Conservation (phyloP, 2,113 vertebrate species). For the Callocephalon fimbriatum region DNA sequence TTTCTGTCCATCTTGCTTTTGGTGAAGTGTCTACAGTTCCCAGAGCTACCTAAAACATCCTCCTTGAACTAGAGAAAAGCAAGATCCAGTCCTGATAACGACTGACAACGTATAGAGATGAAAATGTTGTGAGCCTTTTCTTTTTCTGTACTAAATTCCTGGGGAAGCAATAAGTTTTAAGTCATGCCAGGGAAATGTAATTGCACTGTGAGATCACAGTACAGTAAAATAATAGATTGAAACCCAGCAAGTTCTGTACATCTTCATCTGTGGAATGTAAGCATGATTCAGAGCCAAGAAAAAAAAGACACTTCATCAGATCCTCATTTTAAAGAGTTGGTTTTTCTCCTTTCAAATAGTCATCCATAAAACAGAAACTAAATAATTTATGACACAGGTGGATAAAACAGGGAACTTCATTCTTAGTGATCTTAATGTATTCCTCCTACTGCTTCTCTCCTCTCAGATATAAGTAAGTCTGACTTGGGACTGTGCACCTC, state of each 20-base stretch:
- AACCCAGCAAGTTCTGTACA: constrained; percentile 43
- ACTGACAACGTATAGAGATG: neutral
- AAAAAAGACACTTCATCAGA: constrained; percentile 52
- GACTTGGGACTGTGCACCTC: neutral
- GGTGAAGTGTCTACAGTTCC: neutral
- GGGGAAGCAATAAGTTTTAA: constrained; percentile 10
- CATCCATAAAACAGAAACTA: constrained; percentile 44
- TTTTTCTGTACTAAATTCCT: constrained; percentile 5
- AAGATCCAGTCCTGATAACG: neutral
- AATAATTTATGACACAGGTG: constrained; percentile 53
- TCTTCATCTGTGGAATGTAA: constrained; percentile 46
- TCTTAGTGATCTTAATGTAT: constrained; percentile 44
- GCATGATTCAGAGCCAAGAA: constrained; percentile 58
- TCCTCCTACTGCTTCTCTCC: constrained; percentile 58
- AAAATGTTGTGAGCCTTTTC: neutral
- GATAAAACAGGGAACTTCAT: constrained; percentile 41
- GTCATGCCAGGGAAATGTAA: constrained; percentile 44
- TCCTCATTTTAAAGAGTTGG: constrained; percentile 31
- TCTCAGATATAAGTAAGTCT: neutral
- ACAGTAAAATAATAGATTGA: constrained; percentile 49
- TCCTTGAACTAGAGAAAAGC: neutral
- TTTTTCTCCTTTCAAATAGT: constrained; percentile 51
- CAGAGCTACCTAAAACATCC: neutral
- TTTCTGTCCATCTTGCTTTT: neutral
- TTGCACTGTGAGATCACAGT: constrained; percentile 41